Base-by-base conservation (phyloP, 92 coral and sea anemone species). In the Epizoanthus illoricatus region DNA sequence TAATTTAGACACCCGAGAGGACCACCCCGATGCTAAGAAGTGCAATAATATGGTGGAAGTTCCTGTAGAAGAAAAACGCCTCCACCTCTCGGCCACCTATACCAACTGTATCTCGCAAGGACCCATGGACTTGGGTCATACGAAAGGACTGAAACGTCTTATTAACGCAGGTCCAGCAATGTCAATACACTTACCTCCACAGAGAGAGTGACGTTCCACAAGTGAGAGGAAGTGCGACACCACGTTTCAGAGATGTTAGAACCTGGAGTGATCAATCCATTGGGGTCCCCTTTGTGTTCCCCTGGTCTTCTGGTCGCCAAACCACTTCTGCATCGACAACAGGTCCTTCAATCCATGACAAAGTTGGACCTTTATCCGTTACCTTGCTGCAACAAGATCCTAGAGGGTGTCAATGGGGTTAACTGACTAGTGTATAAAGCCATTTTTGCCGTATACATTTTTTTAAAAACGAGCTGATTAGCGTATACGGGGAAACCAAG, bases 281-380 rank as follows among this genome's bases (percentile, higher is more conserved):
- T 80, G 7, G 52, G 41, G 24, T 76, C 80, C 15, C 69, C 80
- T 3, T 79, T 83, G 88, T 88, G 85, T 45, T 81, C 76, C 16
- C 86, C 86, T 23, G 86, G 71, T 45, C 79, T 84, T 20, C 33
- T 76, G 54, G 87, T 83, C 4, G 75, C 64, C 4, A 87, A 83
- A 52, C 81, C 81, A 56, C 18, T 85, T 88, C 36, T 88, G 89
- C 61, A 73, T 74, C 11, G 89, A 88, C 74, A 85, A 80, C 62
- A 76, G 86, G 4, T 56, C 80, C 33, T 73, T 88, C 24, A 80
- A 88, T 71, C 61, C 1, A 57, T 47, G 43, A 85, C 85, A 39
- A 84, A n/a, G 74, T 59, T 60, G 4, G 86, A 80, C 71, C 58
- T 80, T 36, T 74, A 71, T 39, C 91, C 83, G 4, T 42, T 73